Percentiles rank a stretch among this genome's conserved stretches.
Conservation (phyloP, 2,113 vertebrate species). For the Panthera uncia region DNA sequence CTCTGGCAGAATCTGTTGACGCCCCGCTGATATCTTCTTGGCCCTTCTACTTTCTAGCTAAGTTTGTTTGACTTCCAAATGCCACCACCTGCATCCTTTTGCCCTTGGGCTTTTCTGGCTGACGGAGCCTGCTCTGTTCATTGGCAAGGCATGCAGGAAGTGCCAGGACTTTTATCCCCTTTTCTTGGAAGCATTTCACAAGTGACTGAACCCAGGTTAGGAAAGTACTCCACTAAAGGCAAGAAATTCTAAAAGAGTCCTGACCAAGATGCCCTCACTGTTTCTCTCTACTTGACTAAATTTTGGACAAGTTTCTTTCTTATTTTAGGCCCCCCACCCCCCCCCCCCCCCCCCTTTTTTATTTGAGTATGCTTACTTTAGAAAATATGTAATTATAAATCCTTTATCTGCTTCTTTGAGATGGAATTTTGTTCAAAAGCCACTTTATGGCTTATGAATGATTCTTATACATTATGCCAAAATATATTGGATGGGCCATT, state of each 20-base stretch:
- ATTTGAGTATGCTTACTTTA: background rate
- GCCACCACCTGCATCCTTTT: background rate
- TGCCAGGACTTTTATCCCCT: background rate
- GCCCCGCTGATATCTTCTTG: accelerated
- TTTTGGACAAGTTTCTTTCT: background rate
- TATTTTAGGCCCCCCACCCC: background rate
- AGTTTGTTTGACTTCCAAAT: background rate
- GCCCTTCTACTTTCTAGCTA: background rate
- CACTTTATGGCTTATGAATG: background rate
- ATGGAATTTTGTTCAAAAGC: background rate
- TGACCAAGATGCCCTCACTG: background rate
- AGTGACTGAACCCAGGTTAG: background rate
- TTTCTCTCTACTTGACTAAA: background rate
- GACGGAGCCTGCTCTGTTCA: background rate
- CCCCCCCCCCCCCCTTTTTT: background rate
- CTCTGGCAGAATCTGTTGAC: background rate
- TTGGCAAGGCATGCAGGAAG: background rate
- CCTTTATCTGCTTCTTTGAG: background rate
- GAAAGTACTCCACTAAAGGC: background rate
- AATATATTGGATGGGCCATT: background rate
- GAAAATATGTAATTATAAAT: background rate
- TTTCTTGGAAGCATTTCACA: background rate
- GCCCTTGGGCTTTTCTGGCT: background rate
- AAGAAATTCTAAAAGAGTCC: background rate
- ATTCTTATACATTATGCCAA: background rate